These are phyloP conservation scores for Ictalurus furcatus DNA, from an alignment of 2,113 vertebrate genomes.

Conservation along the genomic window DNA sequence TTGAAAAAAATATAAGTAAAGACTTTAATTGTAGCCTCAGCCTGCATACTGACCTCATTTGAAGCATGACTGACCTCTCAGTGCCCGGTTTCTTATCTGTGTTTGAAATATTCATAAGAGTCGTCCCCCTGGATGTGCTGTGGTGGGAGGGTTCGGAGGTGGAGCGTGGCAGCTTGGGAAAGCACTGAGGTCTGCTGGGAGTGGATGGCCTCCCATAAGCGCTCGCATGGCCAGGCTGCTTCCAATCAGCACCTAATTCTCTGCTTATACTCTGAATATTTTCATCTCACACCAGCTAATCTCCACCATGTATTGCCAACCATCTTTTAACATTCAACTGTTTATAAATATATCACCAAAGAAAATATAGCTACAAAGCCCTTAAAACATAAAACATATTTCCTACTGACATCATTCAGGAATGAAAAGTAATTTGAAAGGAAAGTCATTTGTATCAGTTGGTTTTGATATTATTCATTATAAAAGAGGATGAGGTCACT, in stretches of 20 bases:
- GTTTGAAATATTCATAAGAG: slow-evolving; percentile 57
- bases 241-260: slow-evolving; percentile 32
- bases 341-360: slow-evolving; percentile 34
- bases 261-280: slow-evolving; percentile 10
- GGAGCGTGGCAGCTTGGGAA: slow-evolving; percentile 44
- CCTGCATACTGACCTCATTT: slow-evolving; percentile 49
- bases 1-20: slow-evolving; percentile 3
- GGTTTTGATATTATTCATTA: slow-evolving; percentile 45
- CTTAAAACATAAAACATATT: slow-evolving; percentile 24
- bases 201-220: slow-evolving; percentile 35
- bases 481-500: slow-evolving; percentile 37
- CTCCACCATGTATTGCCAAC: slow-evolving; percentile 1
- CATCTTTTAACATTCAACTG: slow-evolving; percentile 22
- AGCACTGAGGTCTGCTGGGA: slow-evolving; percentile 40
- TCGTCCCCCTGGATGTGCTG: slow-evolving; percentile 32
- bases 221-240: slow-evolving; percentile 22
- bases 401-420: slow-evolving; percentile 27
- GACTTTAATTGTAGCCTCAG: slow-evolving; percentile 26
- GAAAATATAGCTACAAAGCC: slow-evolving; percentile 15
- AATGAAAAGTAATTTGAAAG: background rate
- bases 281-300: slow-evolving; percentile 5
- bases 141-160: slow-evolving; percentile 48
- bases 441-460: slow-evolving; percentile 41
- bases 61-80: slow-evolving; percentile 53
- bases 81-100: slow-evolving; percentile 53